Evolutionary conservation across 2,888 invertebrate genomes (phyloP).

Genomic region (Apotomis capreana): DNA sequence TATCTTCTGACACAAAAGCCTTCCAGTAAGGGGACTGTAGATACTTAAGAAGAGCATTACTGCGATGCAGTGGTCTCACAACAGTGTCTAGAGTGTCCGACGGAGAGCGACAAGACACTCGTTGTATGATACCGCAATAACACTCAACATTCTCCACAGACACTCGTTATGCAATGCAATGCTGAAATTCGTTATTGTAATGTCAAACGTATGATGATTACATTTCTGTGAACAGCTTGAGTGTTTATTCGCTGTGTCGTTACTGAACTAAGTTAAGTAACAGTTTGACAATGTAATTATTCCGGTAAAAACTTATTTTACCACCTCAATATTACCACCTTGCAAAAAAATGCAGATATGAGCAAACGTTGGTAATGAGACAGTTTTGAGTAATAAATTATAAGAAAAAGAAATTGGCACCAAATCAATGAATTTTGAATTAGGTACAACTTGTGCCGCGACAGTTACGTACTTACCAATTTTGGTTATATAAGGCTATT

Average conservation of each 20-base stretch:
- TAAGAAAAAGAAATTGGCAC: too few relatives aligned
- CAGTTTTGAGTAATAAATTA: too few relatives aligned
- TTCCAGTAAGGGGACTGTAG: conserved; percentile 29
- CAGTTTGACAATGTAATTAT: background rate
- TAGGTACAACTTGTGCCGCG: too few relatives aligned
- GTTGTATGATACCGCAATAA: conserved; percentile 66
- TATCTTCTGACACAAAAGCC: conserved; percentile 37
- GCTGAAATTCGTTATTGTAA: conserved; percentile 31
- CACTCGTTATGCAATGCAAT: conserved; percentile 54
- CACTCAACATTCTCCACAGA: conserved; percentile 62
- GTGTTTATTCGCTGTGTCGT: conserved; percentile 7
- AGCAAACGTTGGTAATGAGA: too few relatives aligned
- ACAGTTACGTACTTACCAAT: too few relatives aligned
- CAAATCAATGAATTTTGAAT: too few relatives aligned
- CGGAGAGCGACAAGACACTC: conserved; percentile 53
- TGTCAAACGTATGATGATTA: conserved; percentile 21
- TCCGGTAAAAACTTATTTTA: background rate
- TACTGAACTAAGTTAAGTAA: background rate
- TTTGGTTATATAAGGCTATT: too few relatives aligned
- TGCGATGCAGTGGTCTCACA: conserved; percentile 58
- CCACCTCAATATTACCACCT: too few relatives aligned
- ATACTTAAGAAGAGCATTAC: conserved; percentile 65
- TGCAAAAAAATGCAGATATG: too few relatives aligned
- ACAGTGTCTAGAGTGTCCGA: conserved; percentile 50
- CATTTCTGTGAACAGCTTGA: conserved; percentile 17